Percentiles rank a stretch among this genome's conserved stretches.
phyloP scores from a whole-genome alignment of 2,797 vertebrate genomes.

The Margarornis squamiger region DNA sequence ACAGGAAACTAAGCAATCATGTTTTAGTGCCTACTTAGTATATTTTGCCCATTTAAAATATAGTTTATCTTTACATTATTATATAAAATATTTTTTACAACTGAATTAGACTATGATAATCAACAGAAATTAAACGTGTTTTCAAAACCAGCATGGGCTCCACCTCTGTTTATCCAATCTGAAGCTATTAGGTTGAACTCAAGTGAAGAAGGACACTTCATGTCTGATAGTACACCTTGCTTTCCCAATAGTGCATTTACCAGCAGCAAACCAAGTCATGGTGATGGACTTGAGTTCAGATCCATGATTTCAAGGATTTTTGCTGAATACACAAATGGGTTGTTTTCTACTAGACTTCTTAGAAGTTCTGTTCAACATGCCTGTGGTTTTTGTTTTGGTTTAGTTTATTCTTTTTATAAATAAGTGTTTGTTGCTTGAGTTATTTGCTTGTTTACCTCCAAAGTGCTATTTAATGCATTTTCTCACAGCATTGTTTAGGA shows the following conservation, averaged over 20 bases:
- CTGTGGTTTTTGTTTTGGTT: not conserved
- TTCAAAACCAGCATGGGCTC: not conserved
- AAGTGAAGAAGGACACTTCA: not conserved
- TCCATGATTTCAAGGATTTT: not conserved
- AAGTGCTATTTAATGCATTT: not conserved
- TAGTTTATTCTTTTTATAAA: not conserved
- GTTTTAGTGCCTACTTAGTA: not conserved
- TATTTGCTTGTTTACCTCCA: not conserved
- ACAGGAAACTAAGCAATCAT: not conserved
- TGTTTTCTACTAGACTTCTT: not conserved
- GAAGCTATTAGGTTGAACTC: not conserved
- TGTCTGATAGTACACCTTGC: not conserved
- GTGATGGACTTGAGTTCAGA: not conserved
- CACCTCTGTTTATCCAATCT: not conserved
- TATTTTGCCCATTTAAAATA: not conserved
- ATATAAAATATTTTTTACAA: not conserved
- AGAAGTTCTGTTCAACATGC: not conserved
- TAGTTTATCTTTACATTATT: not conserved
- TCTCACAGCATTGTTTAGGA: not conserved
- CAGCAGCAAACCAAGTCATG: not conserved
- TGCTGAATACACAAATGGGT: not conserved
- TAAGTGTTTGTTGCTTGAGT: not conserved
- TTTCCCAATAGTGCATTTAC: not conserved
- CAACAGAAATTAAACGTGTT: not conserved
- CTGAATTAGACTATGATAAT: not conserved